A percentile compares a stretch with the other conserved stretches of the same genome.
These are phyloP conservation scores for Drosophila nr. fundita DNA, from an alignment of 2,888 invertebrate genomes.

Conservation along the genomic window DNA sequence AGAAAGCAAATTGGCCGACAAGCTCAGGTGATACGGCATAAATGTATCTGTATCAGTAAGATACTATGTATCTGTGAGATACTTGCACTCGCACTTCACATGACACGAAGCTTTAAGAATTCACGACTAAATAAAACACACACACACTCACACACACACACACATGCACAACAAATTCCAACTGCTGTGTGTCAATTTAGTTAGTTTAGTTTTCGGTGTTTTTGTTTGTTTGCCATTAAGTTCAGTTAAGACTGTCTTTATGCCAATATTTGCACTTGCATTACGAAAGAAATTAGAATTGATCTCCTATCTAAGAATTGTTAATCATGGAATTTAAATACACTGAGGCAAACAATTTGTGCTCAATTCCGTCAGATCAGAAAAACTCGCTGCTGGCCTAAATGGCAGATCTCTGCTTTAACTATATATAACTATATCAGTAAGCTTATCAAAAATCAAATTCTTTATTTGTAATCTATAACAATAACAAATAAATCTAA, in stretches of 20 bases:
- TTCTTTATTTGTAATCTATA: neutral
- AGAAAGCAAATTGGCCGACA: conserved; percentile 15
- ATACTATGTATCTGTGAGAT: conserved; percentile 22
- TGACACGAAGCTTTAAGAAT: conserved; percentile 15
- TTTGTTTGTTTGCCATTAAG: conserved; percentile 28
- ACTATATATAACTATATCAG: neutral
- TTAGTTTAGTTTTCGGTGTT: conserved; percentile 3
- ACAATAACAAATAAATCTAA: neutral
- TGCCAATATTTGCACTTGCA: conserved; percentile 39
- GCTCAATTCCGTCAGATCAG: neutral
- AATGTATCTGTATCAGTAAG: conserved; percentile 24
- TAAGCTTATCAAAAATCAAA: neutral
- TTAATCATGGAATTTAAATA: neutral
- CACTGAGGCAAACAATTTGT: neutral
- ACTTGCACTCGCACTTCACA: conserved; percentile 30
- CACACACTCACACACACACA: neutral
- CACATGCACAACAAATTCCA: neutral
- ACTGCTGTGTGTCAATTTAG: conserved; percentile 14
- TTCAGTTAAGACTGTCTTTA: conserved; percentile 13
- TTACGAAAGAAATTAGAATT: conserved; percentile 49
- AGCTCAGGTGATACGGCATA: conserved; percentile 16
- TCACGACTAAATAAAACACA: conserved; percentile 7
- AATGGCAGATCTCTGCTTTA: neutral
- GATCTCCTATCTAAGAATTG: neutral
- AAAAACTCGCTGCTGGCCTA: neutral